Evolutionary conservation across 2,797 vertebrate genomes (phyloP).

Genomic region (Erpetoichthys calabaricus): DNA sequence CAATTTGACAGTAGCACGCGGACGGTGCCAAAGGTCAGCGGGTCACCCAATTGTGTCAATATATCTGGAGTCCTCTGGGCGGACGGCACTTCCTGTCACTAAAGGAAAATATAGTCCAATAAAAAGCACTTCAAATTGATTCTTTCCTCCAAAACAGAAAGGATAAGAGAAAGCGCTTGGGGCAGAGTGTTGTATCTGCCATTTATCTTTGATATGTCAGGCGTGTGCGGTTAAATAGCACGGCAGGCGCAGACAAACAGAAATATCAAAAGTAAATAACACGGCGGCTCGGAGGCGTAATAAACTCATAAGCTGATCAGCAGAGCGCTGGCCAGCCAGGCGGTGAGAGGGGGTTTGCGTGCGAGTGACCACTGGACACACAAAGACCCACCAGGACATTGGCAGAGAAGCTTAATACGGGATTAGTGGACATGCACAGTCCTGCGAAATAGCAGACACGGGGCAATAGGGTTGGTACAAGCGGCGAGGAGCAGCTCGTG

Average conservation of each 20-base stretch:
- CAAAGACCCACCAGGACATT: too few relatives aligned
- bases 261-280: constrained; percentile 1
- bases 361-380: too few relatives aligned
- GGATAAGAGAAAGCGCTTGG: constrained; percentile 17
- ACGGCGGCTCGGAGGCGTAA: too few relatives aligned
- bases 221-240: constrained; percentile 7
- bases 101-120: constrained; percentile 4
- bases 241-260: constrained; percentile 2
- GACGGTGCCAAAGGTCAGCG: constrained; percentile 25
- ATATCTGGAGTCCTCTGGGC: constrained; percentile 23
- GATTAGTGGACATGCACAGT: too few relatives aligned
- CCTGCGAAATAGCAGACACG: too few relatives aligned
- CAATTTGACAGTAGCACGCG: constrained; percentile 19
- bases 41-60: constrained; percentile 22
- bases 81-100: constrained; percentile 15
- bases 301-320: too few relatives aligned
- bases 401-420: too few relatives aligned
- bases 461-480: too few relatives aligned
- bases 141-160: constrained; percentile 10
- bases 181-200: background rate
- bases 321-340: too few relatives aligned
- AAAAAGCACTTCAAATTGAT: background rate
- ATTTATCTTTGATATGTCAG: constrained; percentile 2
- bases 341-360: too few relatives aligned
- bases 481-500: too few relatives aligned